phyloP scores from a whole-genome alignment of 2,113 vertebrate species.

The Symphodus melops region DNA sequence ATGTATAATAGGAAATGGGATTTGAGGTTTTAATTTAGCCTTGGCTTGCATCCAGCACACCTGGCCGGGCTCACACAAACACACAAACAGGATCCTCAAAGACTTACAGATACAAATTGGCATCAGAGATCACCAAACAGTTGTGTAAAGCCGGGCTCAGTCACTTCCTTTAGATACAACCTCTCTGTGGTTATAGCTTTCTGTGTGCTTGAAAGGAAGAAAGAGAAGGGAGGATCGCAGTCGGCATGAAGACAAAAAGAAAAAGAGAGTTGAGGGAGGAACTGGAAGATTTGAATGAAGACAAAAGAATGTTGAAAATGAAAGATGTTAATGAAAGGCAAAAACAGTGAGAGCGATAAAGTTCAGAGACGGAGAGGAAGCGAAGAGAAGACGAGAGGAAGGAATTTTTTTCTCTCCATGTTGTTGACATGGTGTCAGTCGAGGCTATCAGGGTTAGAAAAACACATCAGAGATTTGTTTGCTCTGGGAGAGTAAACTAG shows the following conservation, averaged over 20 bases:
- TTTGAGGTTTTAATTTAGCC: constrained; percentile 70
- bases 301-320: constrained; percentile 67
- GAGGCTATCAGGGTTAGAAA: constrained; percentile 58
- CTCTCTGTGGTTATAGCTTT: constrained; percentile 71
- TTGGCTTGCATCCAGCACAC: constrained; percentile 74
- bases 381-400: constrained; percentile 41
- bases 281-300: constrained; percentile 60
- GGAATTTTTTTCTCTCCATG: constrained; percentile 21
- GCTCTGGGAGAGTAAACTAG: constrained; percentile 75
- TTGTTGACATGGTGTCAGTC: constrained; percentile 68
- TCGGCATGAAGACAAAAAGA: constrained; percentile 41
- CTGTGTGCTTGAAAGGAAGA: constrained; percentile 62
- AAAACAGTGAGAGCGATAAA: constrained; percentile 7
- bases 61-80: constrained; percentile 78
- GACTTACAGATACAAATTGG: constrained; percentile 78
- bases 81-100: constrained; percentile 77
- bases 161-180: constrained; percentile 67
- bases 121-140: constrained; percentile 72
- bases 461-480: constrained; percentile 80
- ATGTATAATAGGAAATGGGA: constrained; percentile 76
- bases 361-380: constrained; percentile 47
- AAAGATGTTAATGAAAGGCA: constrained; percentile 66
- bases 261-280: constrained; percentile 62
- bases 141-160: constrained; percentile 72
- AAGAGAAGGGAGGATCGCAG: constrained; percentile 64